phyloP scores from a whole-genome alignment of 2,888 invertebrate genomes.

The Cylindroiulus punctatus region DNA sequence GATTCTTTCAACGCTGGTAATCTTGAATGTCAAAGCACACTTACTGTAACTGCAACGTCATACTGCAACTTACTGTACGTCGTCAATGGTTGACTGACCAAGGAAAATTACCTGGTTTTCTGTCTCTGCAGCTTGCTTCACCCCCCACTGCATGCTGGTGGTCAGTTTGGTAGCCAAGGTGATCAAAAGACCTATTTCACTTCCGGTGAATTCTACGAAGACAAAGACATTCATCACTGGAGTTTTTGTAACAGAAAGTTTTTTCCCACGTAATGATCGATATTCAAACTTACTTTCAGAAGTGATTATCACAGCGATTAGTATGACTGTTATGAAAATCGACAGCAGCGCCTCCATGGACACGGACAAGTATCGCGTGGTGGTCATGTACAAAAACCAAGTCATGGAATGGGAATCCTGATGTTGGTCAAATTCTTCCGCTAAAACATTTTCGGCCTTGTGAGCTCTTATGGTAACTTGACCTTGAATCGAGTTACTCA shows the following conservation, averaged over 20 bases:
- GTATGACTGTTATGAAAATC: not conserved
- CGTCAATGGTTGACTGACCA: not conserved
- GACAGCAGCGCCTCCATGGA: constrained; percentile 87
- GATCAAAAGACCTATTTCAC: constrained; percentile 44
- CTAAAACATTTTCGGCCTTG: constrained; percentile 80
- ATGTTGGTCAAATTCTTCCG: constrained; percentile 67
- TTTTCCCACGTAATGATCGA: too few relatives aligned
- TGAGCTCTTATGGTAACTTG: constrained; percentile 91
- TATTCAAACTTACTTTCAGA: constrained; percentile 10
- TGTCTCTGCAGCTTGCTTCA: constrained; percentile 46
- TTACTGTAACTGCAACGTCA: too few relatives aligned
- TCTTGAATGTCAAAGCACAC: constrained; percentile 57
- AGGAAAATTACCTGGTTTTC: constrained; percentile 46
- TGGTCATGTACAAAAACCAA: constrained; percentile 89
- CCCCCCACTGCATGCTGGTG: constrained; percentile 13
- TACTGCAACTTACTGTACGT: too few relatives aligned
- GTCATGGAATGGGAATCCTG: constrained; percentile 85
- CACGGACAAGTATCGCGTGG: constrained; percentile 92
- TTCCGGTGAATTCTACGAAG: constrained; percentile 46
- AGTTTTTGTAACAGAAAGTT: too few relatives aligned
- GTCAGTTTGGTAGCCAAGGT: constrained; percentile 28
- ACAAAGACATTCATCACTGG: too few relatives aligned
- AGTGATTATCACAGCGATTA: not conserved
- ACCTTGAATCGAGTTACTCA: constrained; percentile 89
- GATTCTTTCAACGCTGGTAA: constrained; percentile 78